A percentile compares a stretch with the other conserved stretches of the same genome.
These are phyloP conservation scores for Hydropsyche tenuis DNA, from an alignment of 1,140 invertebrate genomes.

Conservation along the genomic window DNA sequence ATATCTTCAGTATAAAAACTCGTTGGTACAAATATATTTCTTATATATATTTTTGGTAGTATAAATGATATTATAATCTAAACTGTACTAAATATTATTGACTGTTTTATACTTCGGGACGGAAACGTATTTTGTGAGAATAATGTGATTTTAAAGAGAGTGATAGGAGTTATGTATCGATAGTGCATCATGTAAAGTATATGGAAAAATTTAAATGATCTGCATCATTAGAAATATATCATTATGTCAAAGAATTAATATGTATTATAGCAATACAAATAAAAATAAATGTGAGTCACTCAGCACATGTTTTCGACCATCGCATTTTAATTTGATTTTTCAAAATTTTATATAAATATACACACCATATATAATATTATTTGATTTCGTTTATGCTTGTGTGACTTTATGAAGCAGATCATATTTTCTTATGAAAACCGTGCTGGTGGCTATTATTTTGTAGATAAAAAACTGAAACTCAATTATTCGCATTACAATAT, in stretches of 20 bases:
- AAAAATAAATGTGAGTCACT: background rate
- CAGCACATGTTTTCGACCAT: too few species aligned
- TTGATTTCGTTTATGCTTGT: background rate
- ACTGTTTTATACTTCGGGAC: constrained; percentile 24
- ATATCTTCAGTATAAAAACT: background rate
- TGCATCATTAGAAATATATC: background rate
- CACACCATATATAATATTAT: background rate
- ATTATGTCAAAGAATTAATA: too few species aligned
- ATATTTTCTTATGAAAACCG: background rate
- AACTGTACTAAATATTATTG: constrained; percentile 10
- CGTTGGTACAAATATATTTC: constrained; percentile 28
- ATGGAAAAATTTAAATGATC: background rate
- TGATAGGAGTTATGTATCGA: background rate
- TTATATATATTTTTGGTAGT: constrained; percentile 13
- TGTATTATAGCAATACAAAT: too few species aligned
- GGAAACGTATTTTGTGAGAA: constrained; percentile 27
- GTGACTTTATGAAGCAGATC: background rate
- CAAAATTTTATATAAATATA: background rate
- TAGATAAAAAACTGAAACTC: background rate
- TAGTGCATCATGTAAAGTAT: background rate
- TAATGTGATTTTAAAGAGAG: constrained; percentile 15
- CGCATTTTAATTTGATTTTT: background rate
- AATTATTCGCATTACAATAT: background rate
- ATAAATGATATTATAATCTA: background rate
- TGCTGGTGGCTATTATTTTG: constrained; percentile 12